Evolutionary conservation across 2,113 vertebrate species (phyloP), one percentile per base, ranked within the genome.

Genomic region (Terrapene triunguis): DNA sequence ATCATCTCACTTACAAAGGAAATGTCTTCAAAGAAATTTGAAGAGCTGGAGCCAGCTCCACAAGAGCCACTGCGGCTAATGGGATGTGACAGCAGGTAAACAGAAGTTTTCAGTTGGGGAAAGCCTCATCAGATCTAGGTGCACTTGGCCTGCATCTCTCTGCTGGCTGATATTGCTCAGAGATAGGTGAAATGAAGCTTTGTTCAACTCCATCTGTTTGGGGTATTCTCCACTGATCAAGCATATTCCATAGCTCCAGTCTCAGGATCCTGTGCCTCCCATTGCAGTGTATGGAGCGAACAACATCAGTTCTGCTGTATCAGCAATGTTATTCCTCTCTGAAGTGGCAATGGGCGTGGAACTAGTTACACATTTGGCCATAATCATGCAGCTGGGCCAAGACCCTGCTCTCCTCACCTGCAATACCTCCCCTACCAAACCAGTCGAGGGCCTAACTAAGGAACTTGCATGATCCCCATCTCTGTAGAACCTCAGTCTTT

Each of bases 181-280:
- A 81, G 29, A 51, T 1, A 47, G 5, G 76, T 65, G 48, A 42
- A 42, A 57, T 1, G 42, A 83, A 50, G 72, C 59, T 88, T 48
- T 35, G 42, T 16, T 16, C 59, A 32, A 27, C n/a, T 81, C 78
- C 78, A 69, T 1, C 59, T 14, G 22, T 54, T 17, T 32, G 27
- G 5, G 0, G 0, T 1, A 12, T 24, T 51, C 80, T 62, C 42
- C 89, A 47, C n/a, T 54, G 22, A 12, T 25, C 14, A 29, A 0
- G 6, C n/a, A 72, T 47, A 22, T 62, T 16, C 59, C 13, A 35
- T 32, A 62, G 59, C 13, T 54, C 82, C 47, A 44, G 59, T 83
- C 80, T 78, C 80, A 4, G 0, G 1, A 5, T 50, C n/a, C n/a
- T 82, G 44, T 44, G 44, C 44, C 44, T 44, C 44, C 44, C 44